Evolutionary conservation across 1,140 invertebrate species (phyloP).

Genomic region (Anadara kagoshimensis): DNA sequence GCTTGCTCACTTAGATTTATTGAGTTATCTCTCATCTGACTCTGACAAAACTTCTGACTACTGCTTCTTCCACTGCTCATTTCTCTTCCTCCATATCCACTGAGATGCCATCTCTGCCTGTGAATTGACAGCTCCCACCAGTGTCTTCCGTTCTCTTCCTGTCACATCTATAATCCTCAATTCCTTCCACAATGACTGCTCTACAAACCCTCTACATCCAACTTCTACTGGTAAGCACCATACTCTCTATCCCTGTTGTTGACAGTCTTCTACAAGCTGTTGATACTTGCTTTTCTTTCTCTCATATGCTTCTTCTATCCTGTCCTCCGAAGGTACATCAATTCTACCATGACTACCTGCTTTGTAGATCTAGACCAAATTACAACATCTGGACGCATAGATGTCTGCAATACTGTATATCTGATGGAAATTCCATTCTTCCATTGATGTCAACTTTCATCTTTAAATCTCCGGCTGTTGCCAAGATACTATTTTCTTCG

Average conservation of each 20-base stretch:
- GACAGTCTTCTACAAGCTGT: slow-evolving; percentile 6
- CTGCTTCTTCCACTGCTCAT: slow-evolving; percentile 4
- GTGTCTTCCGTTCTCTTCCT: background rate
- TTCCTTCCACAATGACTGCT: slow-evolving; percentile 17
- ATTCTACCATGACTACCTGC: no score
- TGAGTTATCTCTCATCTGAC: no score
- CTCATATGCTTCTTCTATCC: no score
- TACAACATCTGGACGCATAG: slow-evolving; percentile 19
- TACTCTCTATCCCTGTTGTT: slow-evolving; percentile 14
- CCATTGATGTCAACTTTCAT: no score
- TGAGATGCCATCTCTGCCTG: slow-evolving; percentile 10
- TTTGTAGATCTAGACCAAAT: no score
- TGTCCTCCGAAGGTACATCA: no score
- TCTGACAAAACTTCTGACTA: no score
- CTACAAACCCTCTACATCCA: slow-evolving; percentile 19
- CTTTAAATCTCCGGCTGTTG: no score
- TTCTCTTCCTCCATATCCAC: no score
- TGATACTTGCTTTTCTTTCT: no score
- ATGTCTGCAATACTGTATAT: background rate
- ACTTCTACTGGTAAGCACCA: slow-evolving; percentile 11
- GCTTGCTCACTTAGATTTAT: no score
- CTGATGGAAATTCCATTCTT: background rate
- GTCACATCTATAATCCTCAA: slow-evolving; percentile 1
- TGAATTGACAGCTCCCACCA: background rate
- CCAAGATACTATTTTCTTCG: no score